Evolutionary conservation across 2,113 vertebrate species (phyloP), one percentile per base, ranked within the genome.

Genomic region (Loxodonta africana): DNA sequence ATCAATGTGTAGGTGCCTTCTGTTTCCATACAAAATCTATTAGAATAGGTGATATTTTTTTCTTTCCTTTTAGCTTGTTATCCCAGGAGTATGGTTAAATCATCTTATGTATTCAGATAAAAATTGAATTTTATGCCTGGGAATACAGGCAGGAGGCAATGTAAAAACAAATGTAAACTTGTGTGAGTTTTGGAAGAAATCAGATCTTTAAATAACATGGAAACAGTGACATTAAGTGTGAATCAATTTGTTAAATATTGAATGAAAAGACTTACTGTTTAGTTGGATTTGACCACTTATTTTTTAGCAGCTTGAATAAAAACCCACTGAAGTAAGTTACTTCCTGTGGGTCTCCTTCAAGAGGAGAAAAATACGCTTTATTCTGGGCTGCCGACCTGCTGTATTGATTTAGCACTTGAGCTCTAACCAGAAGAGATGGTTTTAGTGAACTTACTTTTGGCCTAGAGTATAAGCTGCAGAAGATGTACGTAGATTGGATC

Each of bases 261-360:
- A 97, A 69, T 94, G 97, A 97, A 97, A 81, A 95, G 91, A 37
- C 83, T 92, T 97, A 95, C 83, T 96, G 41, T 95, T 94, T 91
- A 97, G 94, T 93, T 97, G 97, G 73, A 97, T 97, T 81, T 95
- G 89, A 7, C 81, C 60, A 81, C 85, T 98, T 98, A 41, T 62
- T 98, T 98, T 98, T 97, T 78, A 96, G 94, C 71, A 95, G 90
- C 88, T 96, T 97, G 91, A 96, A 65, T 97, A 98, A 98, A 97
- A 97, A 98, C 85, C 95, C 95, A 20, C 51, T 91, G 94, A 97
- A 96, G 98, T 97, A 97, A 98, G 97, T 98, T 97, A 94, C 96
- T 97, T 97, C 91, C 77, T 97, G 44, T 97, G 94, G 88, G 71
- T 95, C 98, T 97, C 74, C 97, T 78, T 37, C 44, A 97, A 92